phyloP scores from a whole-genome alignment of 2,113 vertebrate species.

The Calypte anna region DNA sequence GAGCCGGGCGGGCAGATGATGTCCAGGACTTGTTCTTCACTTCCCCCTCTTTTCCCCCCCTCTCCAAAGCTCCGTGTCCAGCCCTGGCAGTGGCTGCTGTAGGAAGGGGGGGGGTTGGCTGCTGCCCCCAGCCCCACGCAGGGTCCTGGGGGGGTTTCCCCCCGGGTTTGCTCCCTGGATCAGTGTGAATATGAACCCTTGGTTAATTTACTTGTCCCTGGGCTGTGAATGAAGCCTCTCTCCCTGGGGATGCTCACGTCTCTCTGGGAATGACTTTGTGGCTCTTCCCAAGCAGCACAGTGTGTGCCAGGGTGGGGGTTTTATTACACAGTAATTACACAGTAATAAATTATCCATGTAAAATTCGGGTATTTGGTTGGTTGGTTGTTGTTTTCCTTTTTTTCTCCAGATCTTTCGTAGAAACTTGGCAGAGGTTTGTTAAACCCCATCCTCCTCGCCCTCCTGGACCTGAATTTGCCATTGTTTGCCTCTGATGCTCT shows the following conservation, averaged over 20 bases:
- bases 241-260: neutral
- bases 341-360: neutral
- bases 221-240: rapidly evolving
- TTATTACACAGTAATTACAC: neutral
- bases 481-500: rapidly evolving
- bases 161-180: neutral
- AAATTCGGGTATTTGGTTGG: neutral
- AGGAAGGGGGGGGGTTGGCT: neutral
- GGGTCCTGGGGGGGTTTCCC: rapidly evolving
- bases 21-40: neutral
- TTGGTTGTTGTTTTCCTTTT: neutral
- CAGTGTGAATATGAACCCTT: rapidly evolving
- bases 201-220: rapidly evolving
- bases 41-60: neutral
- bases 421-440: neutral
- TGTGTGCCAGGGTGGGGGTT: neutral
- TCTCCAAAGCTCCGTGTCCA: rapidly evolving
- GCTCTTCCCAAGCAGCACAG: neutral
- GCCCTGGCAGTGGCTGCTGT: neutral
- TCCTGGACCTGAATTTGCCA: neutral
- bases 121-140: neutral
- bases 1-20: rapidly evolving
- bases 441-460: rapidly evolving
- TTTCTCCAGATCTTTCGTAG: neutral
- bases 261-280: neutral